These are phyloP conservation scores for Coreoperca whiteheadi DNA, from an alignment of 2,113 vertebrate species.

Conservation along the genomic window DNA sequence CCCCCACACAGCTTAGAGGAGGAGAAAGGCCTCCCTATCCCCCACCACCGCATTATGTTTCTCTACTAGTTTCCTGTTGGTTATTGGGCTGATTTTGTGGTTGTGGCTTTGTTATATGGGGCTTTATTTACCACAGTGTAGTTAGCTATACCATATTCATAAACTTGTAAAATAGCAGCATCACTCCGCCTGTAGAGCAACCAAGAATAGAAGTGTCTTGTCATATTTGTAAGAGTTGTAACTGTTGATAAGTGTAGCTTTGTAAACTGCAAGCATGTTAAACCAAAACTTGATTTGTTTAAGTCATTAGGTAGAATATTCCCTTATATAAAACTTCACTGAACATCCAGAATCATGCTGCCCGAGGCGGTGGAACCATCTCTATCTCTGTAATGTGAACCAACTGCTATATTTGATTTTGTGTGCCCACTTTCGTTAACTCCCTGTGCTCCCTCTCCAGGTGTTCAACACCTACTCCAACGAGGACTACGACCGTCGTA, in stretches of 20 bases:
- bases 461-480: conserved; percentile 99
- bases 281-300: not conserved
- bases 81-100: conserved; percentile 13
- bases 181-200: not conserved
- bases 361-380: not conserved
- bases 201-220: not conserved
- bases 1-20: conserved; percentile 32
- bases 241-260: not conserved
- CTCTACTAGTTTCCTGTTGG: conserved; percentile 9
- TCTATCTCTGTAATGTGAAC: not conserved
- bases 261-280: not conserved
- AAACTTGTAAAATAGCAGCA: not conserved
- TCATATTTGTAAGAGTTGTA: conserved; percentile 3
- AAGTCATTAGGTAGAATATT: not conserved
- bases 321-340: not conserved
- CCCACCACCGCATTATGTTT: conserved; percentile 6
- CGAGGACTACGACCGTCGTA: conserved; percentile 96
- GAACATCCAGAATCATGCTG: not conserved
- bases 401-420: conserved; percentile 8
- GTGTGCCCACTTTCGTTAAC: not conserved
- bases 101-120: conserved; percentile 2
- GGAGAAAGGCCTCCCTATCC: conserved; percentile 13
- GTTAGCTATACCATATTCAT: not conserved
- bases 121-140: conserved; percentile 2
- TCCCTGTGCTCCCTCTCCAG: conserved; percentile 77